These are phyloP conservation scores for Cactoblastis cactorum DNA, from an alignment of 2,888 invertebrate species.

Conservation along the genomic window DNA sequence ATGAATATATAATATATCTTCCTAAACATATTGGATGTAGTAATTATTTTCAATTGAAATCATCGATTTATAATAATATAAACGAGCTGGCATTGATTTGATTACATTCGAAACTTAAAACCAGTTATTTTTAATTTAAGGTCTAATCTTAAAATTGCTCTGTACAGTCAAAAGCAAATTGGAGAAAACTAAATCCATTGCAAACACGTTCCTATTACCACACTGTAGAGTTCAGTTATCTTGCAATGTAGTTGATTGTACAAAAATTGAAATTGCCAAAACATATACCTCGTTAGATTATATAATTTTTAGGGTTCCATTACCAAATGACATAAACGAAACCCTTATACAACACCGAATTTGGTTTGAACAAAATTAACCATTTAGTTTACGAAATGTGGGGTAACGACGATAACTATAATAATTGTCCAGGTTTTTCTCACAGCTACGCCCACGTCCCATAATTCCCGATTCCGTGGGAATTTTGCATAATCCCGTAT, in stretches of 20 bases:
- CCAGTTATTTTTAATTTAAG: no score
- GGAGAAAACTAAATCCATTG: neutral
- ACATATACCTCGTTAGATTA: neutral
- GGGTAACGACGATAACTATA: no score
- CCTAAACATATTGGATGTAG: neutral
- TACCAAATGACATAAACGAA: no score
- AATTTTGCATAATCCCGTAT: no score
- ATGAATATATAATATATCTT: neutral
- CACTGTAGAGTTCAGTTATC: neutral
- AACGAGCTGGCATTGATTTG: neutral
- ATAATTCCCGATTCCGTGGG: no score
- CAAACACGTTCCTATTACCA: neutral
- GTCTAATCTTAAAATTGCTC: neutral
- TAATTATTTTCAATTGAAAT: neutral
- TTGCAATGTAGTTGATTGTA: neutral
- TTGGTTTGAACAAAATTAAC: no score
- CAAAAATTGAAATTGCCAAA: neutral
- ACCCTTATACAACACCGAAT: no score
- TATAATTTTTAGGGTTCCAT: neutral
- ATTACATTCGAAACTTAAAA: neutral
- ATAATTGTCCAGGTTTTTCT: no score
- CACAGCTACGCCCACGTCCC: no score
- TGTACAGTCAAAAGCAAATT: neutral
- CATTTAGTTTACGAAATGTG: no score
- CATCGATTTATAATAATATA: neutral